Evolutionary conservation across 2,113 vertebrate species (phyloP), one percentile per base, ranked within the genome.

Genomic region (Pleuronectes platessa): DNA sequence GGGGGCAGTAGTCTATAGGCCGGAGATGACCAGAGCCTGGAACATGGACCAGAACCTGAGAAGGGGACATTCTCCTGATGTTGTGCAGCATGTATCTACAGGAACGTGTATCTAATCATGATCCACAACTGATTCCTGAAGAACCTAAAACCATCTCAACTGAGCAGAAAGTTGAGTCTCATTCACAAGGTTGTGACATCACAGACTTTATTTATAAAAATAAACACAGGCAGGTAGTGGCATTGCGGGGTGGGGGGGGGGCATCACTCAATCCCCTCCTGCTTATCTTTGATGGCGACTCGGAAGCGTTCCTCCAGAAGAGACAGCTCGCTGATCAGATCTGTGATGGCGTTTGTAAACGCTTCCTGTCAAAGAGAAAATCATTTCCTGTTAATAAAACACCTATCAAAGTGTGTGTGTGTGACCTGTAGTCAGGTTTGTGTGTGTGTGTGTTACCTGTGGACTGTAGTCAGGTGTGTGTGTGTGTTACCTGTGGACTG

Each of bases 281-380:
- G 90, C 49, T 93, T 93, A 82, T 93, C 92, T 66, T 93, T 93
- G 78, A 93, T 93, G 76, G 92, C 86, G 5, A 93, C 92, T 59
- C 92, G 66, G 83, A 93, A 93, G 20, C 92, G 87, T 45, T 93
- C 92, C 69, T 93, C 92, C 64, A 93, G 80, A 27, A 93, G 82
- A 2, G 92, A 93, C 17, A 93, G 76, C 72, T 93, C 92, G 1
- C 88, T 90, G 86, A 93, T 92, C 24, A 93, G 82, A 15, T 93
- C 92, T 4, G 92, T 93, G 86, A 93, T 92, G 63, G 92, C 88
- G 13, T 93, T 93, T 0, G 92, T 92, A 17, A 93, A 93, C 0
- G 92, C 92, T 74, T 92, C 91, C 91, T 91, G 82, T 61, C 1
- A 15, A 12, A 42, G 35, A 24, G 67, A 13, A 37, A 54, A 27